These are phyloP conservation scores for Cryptophagus acutangulus DNA, from an alignment of 2,888 invertebrate species.

Conservation along the genomic window DNA sequence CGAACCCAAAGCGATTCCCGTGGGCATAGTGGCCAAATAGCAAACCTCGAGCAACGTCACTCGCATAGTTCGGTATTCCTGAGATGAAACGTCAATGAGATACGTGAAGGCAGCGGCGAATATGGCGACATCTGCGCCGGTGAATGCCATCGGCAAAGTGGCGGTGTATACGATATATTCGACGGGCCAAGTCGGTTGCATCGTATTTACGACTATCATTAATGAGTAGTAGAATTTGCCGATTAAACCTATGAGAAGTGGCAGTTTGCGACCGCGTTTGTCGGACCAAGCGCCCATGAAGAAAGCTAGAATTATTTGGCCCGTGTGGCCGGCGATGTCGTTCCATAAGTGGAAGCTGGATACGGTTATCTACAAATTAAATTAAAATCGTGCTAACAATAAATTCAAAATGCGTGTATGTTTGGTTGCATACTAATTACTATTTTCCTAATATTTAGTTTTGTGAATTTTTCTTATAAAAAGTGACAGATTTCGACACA, in stretches of 20 bases:
- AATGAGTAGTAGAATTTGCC: conserved; percentile 72
- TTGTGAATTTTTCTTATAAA: too few species aligned
- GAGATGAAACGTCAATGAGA: conserved; percentile 70
- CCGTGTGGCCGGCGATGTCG: conserved; percentile 65
- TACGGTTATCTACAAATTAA: conserved; percentile 57
- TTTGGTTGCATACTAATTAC: too few species aligned
- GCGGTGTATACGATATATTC: conserved; percentile 72
- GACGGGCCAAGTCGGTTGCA: conserved; percentile 59
- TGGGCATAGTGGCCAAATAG: conserved; percentile 78
- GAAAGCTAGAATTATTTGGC: conserved; percentile 71
- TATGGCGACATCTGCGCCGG: conserved; percentile 75
- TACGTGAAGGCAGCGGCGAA: conserved; percentile 77
- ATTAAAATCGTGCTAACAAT: conserved; percentile 4
- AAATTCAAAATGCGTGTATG: too few species aligned
- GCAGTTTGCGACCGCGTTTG: conserved; percentile 68
- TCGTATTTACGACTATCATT: conserved; percentile 68
- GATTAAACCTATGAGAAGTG: conserved; percentile 64
- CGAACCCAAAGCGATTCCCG: conserved; percentile 73
- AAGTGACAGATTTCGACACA: too few species aligned
- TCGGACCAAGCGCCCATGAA: conserved; percentile 82
- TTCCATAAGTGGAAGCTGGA: conserved; percentile 76
- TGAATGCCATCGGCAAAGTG: conserved; percentile 68
- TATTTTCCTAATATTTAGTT: too few species aligned
- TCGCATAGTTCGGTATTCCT: conserved; percentile 66
- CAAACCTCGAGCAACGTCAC: conserved; percentile 78